Evolutionary conservation across 2,113 vertebrate genomes (phyloP).

Genomic region (Ondatra zibethicus): DNA sequence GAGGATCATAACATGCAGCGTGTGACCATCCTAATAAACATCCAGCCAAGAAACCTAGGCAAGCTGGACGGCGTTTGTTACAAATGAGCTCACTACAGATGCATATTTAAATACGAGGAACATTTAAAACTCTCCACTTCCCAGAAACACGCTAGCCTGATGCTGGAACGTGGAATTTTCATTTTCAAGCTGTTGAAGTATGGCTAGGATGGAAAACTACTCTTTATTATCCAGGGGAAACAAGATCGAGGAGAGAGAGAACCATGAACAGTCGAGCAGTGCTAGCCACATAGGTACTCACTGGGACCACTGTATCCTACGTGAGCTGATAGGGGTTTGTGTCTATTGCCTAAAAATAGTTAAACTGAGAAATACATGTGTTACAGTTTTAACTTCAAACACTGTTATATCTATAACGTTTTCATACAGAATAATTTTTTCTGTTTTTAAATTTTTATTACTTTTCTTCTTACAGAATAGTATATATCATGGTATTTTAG

Average conservation of each 20-base stretch:
- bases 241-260: background rate
- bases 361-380: background rate
- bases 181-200: background rate
- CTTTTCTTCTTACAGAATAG: background rate
- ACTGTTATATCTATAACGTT: background rate
- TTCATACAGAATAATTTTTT: background rate
- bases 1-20: background rate
- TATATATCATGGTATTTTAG: background rate
- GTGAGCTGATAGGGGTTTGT: background rate
- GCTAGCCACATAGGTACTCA: background rate
- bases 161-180: background rate
- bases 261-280: background rate
- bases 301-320: background rate
- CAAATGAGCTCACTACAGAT: background rate
- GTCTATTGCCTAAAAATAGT: background rate
- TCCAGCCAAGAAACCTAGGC: background rate
- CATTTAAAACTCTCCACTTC: background rate
- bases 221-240: constrained; percentile 38
- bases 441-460: background rate
- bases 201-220: background rate
- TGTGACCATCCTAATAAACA: background rate
- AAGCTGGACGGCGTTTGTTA: background rate
- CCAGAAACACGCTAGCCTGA: background rate
- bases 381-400: constrained; percentile 33
- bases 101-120: background rate